These are phyloP conservation scores for Gastracanthus pulcherrimus DNA, from an alignment of 2,888 invertebrate genomes.

Conservation along the genomic window DNA sequence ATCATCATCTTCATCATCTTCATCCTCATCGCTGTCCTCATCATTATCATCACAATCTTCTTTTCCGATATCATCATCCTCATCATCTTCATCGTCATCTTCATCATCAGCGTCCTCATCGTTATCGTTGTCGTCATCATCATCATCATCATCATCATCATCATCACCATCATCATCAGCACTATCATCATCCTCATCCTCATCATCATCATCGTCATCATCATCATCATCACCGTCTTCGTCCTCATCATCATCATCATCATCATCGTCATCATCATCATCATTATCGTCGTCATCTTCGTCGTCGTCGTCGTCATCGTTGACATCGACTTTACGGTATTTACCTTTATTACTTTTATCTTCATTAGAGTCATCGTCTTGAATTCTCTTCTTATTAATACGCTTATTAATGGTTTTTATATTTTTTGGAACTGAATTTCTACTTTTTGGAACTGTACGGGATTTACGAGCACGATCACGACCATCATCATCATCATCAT, in stretches of 20 bases:
- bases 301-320: conserved; percentile 77
- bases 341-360: conserved; percentile 81
- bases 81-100: conserved; percentile 77
- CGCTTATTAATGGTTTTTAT: conserved; percentile 34
- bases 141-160: conserved; percentile 76
- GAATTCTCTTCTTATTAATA: conserved; percentile 53
- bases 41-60: conserved; percentile 79
- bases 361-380: conserved; percentile 77
- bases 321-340: conserved; percentile 78
- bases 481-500: conserved; percentile 66
- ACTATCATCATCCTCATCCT: conserved; percentile 79
- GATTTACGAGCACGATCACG: conserved; percentile 63
- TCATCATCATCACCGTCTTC: conserved; percentile 72
- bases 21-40: conserved; percentile 69
- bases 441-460: conserved; percentile 37
- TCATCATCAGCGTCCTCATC: conserved; percentile 75
- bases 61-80: conserved; percentile 79
- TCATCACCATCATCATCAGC: conserved; percentile 73
- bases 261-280: conserved; percentile 78
- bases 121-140: conserved; percentile 72
- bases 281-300: conserved; percentile 77
- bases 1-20: conserved; percentile 73
- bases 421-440: conserved; percentile 43
- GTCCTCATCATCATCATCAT: conserved; percentile 78
- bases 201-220: conserved; percentile 78